Percentiles rank a stretch among this genome's conserved stretches.
Conservation (phyloP, 2,888 invertebrate genomes). For the Nipponacmea schrenckii region DNA sequence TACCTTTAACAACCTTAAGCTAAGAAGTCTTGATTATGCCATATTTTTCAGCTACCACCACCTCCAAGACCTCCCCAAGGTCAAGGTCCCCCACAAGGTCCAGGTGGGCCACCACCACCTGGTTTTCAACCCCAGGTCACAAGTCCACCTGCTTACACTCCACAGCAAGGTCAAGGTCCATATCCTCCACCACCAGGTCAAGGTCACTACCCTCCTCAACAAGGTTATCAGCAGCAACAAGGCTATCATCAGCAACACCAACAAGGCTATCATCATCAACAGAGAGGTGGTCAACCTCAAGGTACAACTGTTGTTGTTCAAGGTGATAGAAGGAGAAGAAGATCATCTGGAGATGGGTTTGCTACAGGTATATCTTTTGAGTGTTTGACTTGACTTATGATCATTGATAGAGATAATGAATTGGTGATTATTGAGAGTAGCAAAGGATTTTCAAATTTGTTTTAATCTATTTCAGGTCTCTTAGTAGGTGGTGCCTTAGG, state of each 20-base stretch:
- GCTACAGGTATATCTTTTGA: constrained; percentile 20
- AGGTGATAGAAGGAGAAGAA: constrained; percentile 12
- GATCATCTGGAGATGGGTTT: constrained; percentile 20
- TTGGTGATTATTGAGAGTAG: background rate
- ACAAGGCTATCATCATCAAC: constrained; percentile 8
- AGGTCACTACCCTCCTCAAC: constrained; percentile 17
- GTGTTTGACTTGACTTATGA: background rate
- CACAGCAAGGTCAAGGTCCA: constrained; percentile 11
- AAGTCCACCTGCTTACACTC: constrained; percentile 21
- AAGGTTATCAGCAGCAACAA: constrained; percentile 18
- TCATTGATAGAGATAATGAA: background rate
- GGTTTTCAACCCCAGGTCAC: constrained; percentile 17
- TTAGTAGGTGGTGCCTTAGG: constrained; percentile 27
- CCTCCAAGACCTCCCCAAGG: constrained; percentile 23
- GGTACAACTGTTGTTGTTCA: constrained; percentile 25
- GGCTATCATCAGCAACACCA: background rate
- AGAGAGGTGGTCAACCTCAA: background rate
- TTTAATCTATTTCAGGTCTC: constrained; percentile 21
- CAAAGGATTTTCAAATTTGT: too few relatives aligned
- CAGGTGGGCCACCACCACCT: constrained; percentile 20
- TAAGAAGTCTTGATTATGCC: too few relatives aligned
- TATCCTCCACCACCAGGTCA: background rate
- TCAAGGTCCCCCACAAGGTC: constrained; percentile 3
- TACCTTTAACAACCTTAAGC: too few relatives aligned
- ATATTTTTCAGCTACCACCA: constrained; percentile 23